phyloP scores from a whole-genome alignment of 2,888 invertebrate species.

The Rhodophaea formosa region DNA sequence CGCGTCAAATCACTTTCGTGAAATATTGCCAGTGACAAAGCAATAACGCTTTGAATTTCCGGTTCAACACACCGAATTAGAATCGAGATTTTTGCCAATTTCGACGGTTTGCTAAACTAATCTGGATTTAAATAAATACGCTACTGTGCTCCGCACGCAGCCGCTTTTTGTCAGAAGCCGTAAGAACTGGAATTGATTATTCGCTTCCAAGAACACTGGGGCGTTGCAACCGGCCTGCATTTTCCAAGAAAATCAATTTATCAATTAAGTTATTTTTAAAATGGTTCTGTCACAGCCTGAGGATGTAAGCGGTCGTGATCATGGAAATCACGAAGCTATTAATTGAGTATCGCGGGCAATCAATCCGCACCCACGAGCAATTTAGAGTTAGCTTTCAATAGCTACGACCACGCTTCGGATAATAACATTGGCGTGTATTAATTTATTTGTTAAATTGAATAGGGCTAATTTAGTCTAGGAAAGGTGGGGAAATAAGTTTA shows the following conservation, averaged over 20 bases:
- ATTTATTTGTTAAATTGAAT: slow-evolving; percentile 69
- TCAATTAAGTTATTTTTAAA: slow-evolving; percentile 62
- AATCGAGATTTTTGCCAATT: slow-evolving; percentile 3
- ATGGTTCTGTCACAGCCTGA: slow-evolving; percentile 41
- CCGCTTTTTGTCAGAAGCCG: slow-evolving; percentile 45
- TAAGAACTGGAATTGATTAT: slow-evolving; percentile 40
- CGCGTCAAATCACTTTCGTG: slow-evolving; percentile 56
- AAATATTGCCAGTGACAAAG: slow-evolving; percentile 66
- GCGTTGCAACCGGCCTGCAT: slow-evolving; percentile 46
- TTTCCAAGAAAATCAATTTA: slow-evolving; percentile 51
- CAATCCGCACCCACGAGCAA: slow-evolving; percentile 62
- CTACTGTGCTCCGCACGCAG: slow-evolving; percentile 35
- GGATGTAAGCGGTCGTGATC: slow-evolving; percentile 50
- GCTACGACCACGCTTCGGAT: slow-evolving; percentile 46
- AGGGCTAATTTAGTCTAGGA: slow-evolving; percentile 67
- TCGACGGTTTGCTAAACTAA: slow-evolving; percentile 14
- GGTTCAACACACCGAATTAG: slow-evolving; percentile 40
- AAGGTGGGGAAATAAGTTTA: slow-evolving; percentile 68
- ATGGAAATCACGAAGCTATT: slow-evolving; percentile 63
- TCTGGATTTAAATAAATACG: slow-evolving; percentile 25
- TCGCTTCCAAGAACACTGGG: slow-evolving; percentile 42
- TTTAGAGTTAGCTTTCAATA: slow-evolving; percentile 53
- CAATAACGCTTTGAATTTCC: slow-evolving; percentile 60
- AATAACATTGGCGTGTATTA: slow-evolving; percentile 67
- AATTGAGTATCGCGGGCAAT: slow-evolving; percentile 71